A percentile compares a stretch with the other conserved stretches of the same genome.
Conservation (phyloP, 2,113 vertebrate species). For the Oxygymnocypris stewartii region DNA sequence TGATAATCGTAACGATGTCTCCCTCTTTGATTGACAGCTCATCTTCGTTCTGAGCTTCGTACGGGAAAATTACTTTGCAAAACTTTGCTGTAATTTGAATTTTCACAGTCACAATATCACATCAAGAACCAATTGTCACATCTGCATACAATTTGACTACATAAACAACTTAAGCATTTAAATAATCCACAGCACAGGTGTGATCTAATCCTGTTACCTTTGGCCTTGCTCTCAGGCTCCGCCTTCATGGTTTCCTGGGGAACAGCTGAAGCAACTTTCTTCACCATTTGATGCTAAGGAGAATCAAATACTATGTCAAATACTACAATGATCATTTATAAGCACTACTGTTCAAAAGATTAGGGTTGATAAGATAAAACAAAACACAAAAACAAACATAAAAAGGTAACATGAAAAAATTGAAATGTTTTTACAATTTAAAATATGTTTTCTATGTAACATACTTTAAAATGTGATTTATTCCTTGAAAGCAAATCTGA, state of each 20-base stretch:
- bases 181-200: conserved; percentile 18
- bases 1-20: conserved; percentile 90
- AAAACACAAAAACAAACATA: too few species aligned
- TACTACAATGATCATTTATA: background rate
- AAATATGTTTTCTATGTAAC: background rate
- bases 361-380: background rate
- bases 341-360: background rate
- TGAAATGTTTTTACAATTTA: background rate
- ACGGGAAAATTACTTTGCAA: conserved; percentile 96
- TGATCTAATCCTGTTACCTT: conserved; percentile 76
- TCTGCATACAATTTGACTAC: background rate
- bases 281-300: conserved; percentile 75
- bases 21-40: conserved; percentile 96
- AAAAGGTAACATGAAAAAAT: too few species aligned
- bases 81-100: conserved; percentile 80
- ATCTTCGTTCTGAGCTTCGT: conserved; percentile 95
- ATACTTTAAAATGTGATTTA: background rate
- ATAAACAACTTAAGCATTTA: conserved; percentile 28
- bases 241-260: conserved; percentile 85
- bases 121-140: background rate
- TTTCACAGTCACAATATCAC: background rate
- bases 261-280: conserved; percentile 79
- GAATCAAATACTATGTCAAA: background rate
- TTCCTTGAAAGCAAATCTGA: background rate
- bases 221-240: conserved; percentile 87